Evolutionary conservation across 2,797 vertebrate species (phyloP), one percentile per base, ranked within the genome.

Genomic region (Chromobotia macracanthus): DNA sequence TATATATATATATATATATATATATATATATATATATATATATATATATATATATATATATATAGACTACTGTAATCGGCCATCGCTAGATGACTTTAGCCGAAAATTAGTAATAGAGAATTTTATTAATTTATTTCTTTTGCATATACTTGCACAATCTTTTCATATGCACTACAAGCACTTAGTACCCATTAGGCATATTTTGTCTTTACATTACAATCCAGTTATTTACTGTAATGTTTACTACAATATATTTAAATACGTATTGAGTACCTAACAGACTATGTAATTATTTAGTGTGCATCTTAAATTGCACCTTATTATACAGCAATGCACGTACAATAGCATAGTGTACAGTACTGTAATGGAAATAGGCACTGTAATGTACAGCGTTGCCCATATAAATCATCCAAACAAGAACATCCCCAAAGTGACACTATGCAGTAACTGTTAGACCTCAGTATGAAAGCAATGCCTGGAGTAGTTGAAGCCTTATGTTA

Each of bases 191-290:
- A 56, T 41, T 23, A 25, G 4, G 5, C 9, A 58, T 41, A n/a
- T 16, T 44, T 72, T 44, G 58, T 15, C 38, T 41, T 41, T 41
- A 51, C 48, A 16, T 51, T 16, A 51, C 3, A 51, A 15, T 51
- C 4, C 16, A 51, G 48, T 51, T 41, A 41, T 41, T 41, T 41
- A 41, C 38, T 41, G 35, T 11, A 6, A 56, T 15, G 38, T 23
- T 13, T 41, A 41, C 38, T 41, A 67, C 13, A 72, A 46, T 73
- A 3, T 19, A 61, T 73, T 48, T n/a, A 61, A 23, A 61, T 61
- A 58, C 50, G 25, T 10, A 46, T 44, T 68, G 15, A 50, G 9
- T 31, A 69, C 25, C 46, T 48, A 41, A 41, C 38, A 10, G 31
- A 10, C 38, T 48, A 55, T 55, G n/a, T 16, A 55, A 51, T 31